Conservation (phyloP, 2,888 invertebrate species). For the Macropis europaea region DNA sequence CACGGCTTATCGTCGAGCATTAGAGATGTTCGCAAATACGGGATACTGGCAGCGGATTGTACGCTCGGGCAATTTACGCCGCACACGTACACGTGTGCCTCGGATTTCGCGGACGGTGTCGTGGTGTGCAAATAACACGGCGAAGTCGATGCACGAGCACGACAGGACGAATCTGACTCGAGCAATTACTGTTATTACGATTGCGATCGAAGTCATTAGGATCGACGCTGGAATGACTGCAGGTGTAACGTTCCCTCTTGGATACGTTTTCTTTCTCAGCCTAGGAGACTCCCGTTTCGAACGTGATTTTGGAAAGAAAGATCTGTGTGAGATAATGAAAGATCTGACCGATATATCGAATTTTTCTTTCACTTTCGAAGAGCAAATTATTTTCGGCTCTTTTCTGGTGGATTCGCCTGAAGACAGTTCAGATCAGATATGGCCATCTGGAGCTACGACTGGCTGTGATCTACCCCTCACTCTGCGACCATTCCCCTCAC, state of each 20-base stretch:
- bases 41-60: background rate
- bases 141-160: background rate
- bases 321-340: no score
- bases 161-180: conserved; percentile 21
- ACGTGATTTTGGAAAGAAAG: conserved; percentile 2
- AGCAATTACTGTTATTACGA: conserved; percentile 36
- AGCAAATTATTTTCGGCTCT: no score
- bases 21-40: background rate
- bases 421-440: no score
- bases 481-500: no score
- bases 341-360: no score
- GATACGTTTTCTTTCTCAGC: no score
- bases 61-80: conserved; percentile 20
- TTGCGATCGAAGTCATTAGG: conserved; percentile 27
- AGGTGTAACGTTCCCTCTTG: conserved; percentile 9
- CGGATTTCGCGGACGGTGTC: background rate
- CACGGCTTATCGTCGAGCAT: conserved; percentile 4
- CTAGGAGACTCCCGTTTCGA: background rate
- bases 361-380: no score
- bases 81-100: background rate
- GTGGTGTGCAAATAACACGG: conserved; percentile 22
- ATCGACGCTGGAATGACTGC: conserved; percentile 2
- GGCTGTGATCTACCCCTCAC: no score
- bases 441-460: no score
- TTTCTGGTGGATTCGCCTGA: no score